These are phyloP conservation scores for Arrhopalites spinosus DNA, from an alignment of 2,888 invertebrate genomes.

Conservation along the genomic window DNA sequence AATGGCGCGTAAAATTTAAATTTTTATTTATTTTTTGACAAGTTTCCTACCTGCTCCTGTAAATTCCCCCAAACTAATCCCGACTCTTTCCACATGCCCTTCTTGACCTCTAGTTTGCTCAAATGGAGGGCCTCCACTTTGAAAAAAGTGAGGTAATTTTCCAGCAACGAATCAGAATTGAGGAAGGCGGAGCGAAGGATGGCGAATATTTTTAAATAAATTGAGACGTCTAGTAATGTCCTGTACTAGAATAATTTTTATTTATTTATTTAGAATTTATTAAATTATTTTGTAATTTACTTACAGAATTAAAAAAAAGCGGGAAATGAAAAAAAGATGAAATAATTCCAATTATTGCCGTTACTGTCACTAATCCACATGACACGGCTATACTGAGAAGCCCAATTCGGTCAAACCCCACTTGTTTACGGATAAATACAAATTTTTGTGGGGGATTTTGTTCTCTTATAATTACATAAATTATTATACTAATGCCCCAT, in stretches of 20 bases:
- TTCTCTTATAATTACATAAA: neutral
- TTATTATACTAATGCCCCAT: neutral
- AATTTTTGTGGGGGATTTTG: neutral
- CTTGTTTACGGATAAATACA: neutral
- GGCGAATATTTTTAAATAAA: neutral
- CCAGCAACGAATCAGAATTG: neutral
- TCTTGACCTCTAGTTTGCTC: neutral
- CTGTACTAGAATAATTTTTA: neutral
- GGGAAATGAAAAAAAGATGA: neutral
- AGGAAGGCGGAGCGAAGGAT: neutral
- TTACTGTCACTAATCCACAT: neutral
- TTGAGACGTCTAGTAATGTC: neutral
- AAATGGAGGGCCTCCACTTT: neutral
- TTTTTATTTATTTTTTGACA: neutral
- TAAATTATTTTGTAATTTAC: neutral
- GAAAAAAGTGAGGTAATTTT: neutral
- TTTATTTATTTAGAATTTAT: neutral
- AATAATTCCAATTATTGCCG: neutral
- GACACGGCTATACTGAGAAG: neutral
- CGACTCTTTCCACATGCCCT: neutral
- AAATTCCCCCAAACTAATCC: neutral
- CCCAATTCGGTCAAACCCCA: neutral
- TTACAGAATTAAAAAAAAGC: constrained; percentile 9
- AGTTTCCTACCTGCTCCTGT: neutral
- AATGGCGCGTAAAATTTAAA: neutral